phyloP scores from a whole-genome alignment of 2,888 invertebrate genomes.

The Galerucella nymphaeae region DNA sequence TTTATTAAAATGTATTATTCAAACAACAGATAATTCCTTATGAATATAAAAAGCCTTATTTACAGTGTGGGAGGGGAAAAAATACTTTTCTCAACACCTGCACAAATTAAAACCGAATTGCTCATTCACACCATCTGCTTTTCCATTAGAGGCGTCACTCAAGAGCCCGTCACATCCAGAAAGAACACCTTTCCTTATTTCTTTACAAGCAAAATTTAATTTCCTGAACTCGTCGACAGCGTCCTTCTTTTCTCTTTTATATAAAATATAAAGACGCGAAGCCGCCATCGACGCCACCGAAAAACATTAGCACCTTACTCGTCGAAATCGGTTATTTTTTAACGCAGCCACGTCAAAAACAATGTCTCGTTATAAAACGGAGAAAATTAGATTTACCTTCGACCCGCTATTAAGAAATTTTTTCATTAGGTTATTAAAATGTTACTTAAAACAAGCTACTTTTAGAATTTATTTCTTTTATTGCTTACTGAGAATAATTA shows the following conservation, averaged over 20 bases:
- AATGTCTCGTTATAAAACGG: constrained; percentile 58
- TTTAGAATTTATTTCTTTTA: background rate
- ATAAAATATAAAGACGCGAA: constrained; percentile 2
- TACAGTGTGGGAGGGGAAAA: constrained; percentile 37
- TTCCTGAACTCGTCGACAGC: constrained; percentile 64
- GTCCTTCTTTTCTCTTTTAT: constrained; percentile 49
- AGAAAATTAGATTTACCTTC: constrained; percentile 55
- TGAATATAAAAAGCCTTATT: constrained; percentile 51
- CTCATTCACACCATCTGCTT: constrained; percentile 66
- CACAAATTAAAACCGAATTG: constrained; percentile 66
- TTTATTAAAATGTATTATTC: constrained; percentile 15
- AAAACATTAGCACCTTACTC: constrained; percentile 65
- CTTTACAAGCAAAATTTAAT: constrained; percentile 66
- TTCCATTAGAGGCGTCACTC: constrained; percentile 64
- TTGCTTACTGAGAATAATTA: too few species aligned
- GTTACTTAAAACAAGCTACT: background rate
- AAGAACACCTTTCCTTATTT: constrained; percentile 65
- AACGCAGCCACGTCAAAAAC: constrained; percentile 62
- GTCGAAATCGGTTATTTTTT: constrained; percentile 55
- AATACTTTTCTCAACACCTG: constrained; percentile 57
- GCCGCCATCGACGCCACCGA: constrained; percentile 57
- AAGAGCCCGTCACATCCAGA: constrained; percentile 61
- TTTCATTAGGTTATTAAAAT: constrained; percentile 41
- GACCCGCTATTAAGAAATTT: constrained; percentile 44
- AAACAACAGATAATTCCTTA: constrained; percentile 41